Conservation (phyloP, 2,888 invertebrate genomes). For the Chrysina gloriosa region DNA sequence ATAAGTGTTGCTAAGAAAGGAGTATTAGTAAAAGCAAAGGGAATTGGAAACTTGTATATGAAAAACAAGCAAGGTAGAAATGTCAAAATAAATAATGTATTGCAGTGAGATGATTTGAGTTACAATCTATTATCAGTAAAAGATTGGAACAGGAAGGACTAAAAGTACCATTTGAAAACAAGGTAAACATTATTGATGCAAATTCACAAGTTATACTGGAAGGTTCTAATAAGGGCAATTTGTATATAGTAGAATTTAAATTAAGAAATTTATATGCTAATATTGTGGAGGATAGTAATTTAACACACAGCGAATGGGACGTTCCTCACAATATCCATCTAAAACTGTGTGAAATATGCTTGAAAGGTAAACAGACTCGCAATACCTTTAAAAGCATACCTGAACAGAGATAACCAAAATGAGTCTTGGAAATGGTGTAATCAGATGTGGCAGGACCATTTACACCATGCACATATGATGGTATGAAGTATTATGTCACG, state of each 20-base stretch:
- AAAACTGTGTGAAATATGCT: constrained; percentile 42
- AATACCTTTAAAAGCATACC: constrained; percentile 29
- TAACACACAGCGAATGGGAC: constrained; percentile 50
- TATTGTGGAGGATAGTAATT: constrained; percentile 36
- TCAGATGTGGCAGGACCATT: constrained; percentile 46
- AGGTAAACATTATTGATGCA: constrained; percentile 43
- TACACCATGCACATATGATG: constrained; percentile 44
- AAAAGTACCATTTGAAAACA: constrained; percentile 44
- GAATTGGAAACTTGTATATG: background rate
- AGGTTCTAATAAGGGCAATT: constrained; percentile 41
- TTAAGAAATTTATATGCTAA: background rate
- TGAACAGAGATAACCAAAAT: constrained; percentile 44
- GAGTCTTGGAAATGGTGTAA: constrained; percentile 36
- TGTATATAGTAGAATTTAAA: constrained; percentile 29
- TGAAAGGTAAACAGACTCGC: constrained; percentile 42
- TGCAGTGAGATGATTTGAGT: constrained; percentile 45
- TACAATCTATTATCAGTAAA: constrained; percentile 48
- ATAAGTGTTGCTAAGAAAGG: background rate
- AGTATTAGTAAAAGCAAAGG: background rate
- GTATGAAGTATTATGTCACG: constrained; percentile 44
- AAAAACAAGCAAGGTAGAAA: constrained; percentile 30
- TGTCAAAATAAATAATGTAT: constrained; percentile 45
- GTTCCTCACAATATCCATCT: constrained; percentile 47
- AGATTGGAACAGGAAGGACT: constrained; percentile 47
- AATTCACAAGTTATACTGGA: constrained; percentile 28